A percentile compares a stretch with the other conserved stretches of the same genome.
These are phyloP conservation scores for Amphiprion clarkii DNA, from an alignment of 2,797 vertebrate genomes.

Conservation along the genomic window DNA sequence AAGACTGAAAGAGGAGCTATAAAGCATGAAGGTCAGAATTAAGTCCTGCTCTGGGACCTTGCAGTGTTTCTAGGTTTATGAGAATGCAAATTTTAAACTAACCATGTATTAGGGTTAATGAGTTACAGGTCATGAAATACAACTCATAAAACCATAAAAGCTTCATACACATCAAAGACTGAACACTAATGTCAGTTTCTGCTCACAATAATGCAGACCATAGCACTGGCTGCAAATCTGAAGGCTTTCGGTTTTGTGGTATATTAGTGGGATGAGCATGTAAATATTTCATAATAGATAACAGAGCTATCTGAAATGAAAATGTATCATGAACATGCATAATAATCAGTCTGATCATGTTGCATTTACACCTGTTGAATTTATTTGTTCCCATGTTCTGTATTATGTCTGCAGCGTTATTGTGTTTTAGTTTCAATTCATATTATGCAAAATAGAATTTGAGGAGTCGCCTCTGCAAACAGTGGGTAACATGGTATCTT, in stretches of 20 bases:
- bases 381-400: background rate
- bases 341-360: constrained; percentile 14
- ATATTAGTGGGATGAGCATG: background rate
- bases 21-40: constrained; percentile 47
- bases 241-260: background rate
- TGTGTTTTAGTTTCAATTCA: constrained; percentile 32
- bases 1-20: constrained; percentile 4
- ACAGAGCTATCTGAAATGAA: background rate
- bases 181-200: constrained; percentile 1
- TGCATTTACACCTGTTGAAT: background rate
- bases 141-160: constrained; percentile 55
- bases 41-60: constrained; percentile 25
- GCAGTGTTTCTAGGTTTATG: constrained; percentile 20
- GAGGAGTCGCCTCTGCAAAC: constrained; percentile 21
- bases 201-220: background rate
- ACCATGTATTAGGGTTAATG: constrained; percentile 55
- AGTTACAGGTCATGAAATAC: constrained; percentile 56
- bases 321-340: background rate
- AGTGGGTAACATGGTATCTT: background rate
- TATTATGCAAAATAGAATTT: constrained; percentile 23
- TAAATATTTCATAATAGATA: constrained; percentile 9
- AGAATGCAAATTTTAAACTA: constrained; percentile 48
- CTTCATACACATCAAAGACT: constrained; percentile 24
- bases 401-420: constrained; percentile 10
- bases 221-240: background rate